Evolutionary conservation across 2,888 invertebrate genomes (phyloP).

Genomic region (Entomobrya proxima): DNA sequence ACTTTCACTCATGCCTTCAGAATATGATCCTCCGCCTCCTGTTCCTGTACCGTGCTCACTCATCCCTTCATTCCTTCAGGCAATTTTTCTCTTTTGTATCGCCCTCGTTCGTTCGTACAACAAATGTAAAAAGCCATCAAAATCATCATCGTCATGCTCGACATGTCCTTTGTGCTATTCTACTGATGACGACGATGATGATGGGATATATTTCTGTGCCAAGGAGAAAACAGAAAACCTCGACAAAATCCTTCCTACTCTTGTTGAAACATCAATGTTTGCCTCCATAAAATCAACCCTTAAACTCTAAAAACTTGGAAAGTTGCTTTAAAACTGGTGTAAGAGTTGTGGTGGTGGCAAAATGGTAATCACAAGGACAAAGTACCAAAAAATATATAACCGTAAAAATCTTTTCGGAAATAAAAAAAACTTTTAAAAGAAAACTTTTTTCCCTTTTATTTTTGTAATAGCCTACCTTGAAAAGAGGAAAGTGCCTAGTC

Average conservation of each 20-base stretch:
- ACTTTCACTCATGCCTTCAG: neutral
- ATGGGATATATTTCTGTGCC: neutral
- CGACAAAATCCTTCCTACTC: neutral
- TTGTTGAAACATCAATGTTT: slow-evolving; percentile 15
- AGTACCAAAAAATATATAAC: neutral
- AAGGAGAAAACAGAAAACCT: neutral
- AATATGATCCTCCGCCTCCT: neutral
- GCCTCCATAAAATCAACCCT: neutral
- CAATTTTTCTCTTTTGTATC: slow-evolving; percentile 28
- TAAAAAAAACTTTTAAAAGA: too few species aligned
- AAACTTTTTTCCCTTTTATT: slow-evolving; percentile 9
- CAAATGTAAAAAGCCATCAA: slow-evolving; percentile 15
- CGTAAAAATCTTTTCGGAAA: slow-evolving; percentile 22
- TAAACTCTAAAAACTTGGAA: slow-evolving; percentile 1
- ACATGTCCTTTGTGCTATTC: neutral
- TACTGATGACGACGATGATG: too few species aligned
- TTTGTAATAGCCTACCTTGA: slow-evolving; percentile 1
- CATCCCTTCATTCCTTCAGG: neutral
- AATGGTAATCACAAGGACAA: neutral
- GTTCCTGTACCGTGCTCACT: neutral
- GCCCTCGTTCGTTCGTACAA: neutral
- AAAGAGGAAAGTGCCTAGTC: too few species aligned
- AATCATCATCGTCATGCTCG: neutral
- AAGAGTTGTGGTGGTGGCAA: neutral
- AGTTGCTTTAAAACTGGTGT: neutral